Evolutionary conservation across 2,113 vertebrate species (phyloP).

Genomic region (Potamarius usumacintae): DNA sequence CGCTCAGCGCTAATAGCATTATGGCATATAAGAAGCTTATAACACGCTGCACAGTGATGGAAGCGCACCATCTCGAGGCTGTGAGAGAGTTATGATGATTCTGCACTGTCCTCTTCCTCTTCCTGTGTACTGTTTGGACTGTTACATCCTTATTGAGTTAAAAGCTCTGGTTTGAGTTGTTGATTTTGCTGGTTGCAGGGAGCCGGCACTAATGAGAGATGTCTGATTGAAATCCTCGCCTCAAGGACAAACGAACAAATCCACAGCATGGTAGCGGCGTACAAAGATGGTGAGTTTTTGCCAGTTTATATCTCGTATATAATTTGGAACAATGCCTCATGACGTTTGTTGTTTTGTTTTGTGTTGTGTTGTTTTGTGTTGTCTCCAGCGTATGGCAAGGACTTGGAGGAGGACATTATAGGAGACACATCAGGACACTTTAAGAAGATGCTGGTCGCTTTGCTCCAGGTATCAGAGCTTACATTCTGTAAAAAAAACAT

Average conservation of each 20-base stretch:
- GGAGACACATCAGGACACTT: slow-evolving; percentile 92
- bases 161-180: not conserved
- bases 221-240: slow-evolving; percentile 90
- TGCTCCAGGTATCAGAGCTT: slow-evolving; percentile 81
- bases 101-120: not conserved
- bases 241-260: slow-evolving; percentile 90
- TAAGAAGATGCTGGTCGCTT: slow-evolving; percentile 94
- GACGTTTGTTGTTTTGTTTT: not conserved
- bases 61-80: not conserved
- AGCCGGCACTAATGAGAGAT: slow-evolving; percentile 86
- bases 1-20: not conserved
- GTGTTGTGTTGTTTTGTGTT: not conserved
- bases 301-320: not conserved
- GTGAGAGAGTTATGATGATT: not conserved
- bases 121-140: not conserved
- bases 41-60: not conserved
- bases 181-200: slow-evolving; percentile 70
- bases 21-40: not conserved
- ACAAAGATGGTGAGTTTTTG: slow-evolving; percentile 84
- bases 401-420: slow-evolving; percentile 84
- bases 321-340: no score
- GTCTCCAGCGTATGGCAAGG: slow-evolving; percentile 80
- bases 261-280: slow-evolving; percentile 81
- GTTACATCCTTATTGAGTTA: not conserved
- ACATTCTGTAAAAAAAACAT: not conserved